Evolutionary conservation across 2,888 invertebrate species (phyloP).

Genomic region (Calliopum simillimum): DNA sequence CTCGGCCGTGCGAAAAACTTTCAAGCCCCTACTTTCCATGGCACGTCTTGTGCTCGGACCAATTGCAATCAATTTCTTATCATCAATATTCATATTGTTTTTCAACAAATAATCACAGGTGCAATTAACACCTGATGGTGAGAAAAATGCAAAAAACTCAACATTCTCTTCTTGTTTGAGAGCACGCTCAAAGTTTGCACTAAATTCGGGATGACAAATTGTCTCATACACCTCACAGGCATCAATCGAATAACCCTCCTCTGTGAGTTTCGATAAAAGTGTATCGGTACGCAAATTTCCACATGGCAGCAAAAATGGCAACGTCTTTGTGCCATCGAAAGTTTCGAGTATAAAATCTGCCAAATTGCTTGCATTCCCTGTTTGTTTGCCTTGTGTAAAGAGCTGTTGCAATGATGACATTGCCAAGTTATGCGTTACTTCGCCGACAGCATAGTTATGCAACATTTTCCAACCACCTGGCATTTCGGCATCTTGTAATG

Average conservation of each 20-base stretch:
- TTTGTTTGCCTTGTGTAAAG: slow-evolving; percentile 69
- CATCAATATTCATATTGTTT: slow-evolving; percentile 56
- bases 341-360: slow-evolving; percentile 69
- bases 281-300: slow-evolving; percentile 71
- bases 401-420: slow-evolving; percentile 66
- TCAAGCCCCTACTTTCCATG: slow-evolving; percentile 66
- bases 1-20: slow-evolving; percentile 68
- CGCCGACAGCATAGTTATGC: slow-evolving; percentile 70
- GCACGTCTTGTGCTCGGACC: slow-evolving; percentile 71
- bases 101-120: slow-evolving; percentile 66
- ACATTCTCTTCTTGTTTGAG: slow-evolving; percentile 65
- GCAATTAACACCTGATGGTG: slow-evolving; percentile 71
- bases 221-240: slow-evolving; percentile 71
- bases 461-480: slow-evolving; percentile 67
- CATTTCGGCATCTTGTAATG: slow-evolving; percentile 65
- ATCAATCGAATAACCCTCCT: slow-evolving; percentile 67
- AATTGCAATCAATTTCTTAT: slow-evolving; percentile 70
- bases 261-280: slow-evolving; percentile 66
- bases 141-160: slow-evolving; percentile 72
- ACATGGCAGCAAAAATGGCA: slow-evolving; percentile 71
- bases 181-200: slow-evolving; percentile 64
- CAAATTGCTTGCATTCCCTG: slow-evolving; percentile 70
- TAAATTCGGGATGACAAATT: slow-evolving; percentile 67
- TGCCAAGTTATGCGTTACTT: slow-evolving; percentile 69
- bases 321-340: slow-evolving; percentile 64